Percentiles rank a stretch among this genome's conserved stretches.
Evolutionary conservation across 1,140 invertebrate genomes (phyloP).

Genomic region (Caenorhabditis latens): DNA sequence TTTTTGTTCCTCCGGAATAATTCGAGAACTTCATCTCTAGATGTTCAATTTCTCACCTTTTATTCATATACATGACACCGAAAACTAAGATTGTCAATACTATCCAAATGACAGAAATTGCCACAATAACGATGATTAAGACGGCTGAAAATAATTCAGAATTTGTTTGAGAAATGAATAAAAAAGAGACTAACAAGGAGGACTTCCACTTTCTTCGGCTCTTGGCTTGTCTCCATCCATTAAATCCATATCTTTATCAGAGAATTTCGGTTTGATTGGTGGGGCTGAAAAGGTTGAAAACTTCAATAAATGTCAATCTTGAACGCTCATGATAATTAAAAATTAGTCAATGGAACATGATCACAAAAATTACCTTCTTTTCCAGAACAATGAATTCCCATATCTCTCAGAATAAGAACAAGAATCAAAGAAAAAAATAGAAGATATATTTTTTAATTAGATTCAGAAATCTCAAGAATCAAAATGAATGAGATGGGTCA

Average conservation of each 20-base stretch:
- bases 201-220: not conserved
- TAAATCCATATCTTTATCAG: conserved; percentile 12
- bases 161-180: not conserved
- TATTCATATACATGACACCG: conserved; percentile 24
- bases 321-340: too few relatives aligned
- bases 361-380: not conserved
- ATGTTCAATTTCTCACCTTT: not conserved
- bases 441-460: not conserved
- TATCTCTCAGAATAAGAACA: not conserved
- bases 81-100: not conserved
- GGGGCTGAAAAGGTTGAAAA: not conserved
- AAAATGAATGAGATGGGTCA: not conserved
- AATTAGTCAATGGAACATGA: too few relatives aligned
- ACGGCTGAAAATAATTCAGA: not conserved
- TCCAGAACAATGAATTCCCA: conserved; percentile 23
- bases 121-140: not conserved
- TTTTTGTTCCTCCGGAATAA: too few relatives aligned
- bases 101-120: not conserved
- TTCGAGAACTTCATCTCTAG: too few relatives aligned
- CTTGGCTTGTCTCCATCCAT: conserved; percentile 11
- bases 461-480: conserved; percentile 38
- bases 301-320: not conserved
- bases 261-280: conserved; percentile 23
- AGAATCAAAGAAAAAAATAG: not conserved
- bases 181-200: not conserved